Evolutionary conservation across 2,888 invertebrate species (phyloP), one percentile per base, ranked within the genome.

Genomic region (Nycteola revayana): DNA sequence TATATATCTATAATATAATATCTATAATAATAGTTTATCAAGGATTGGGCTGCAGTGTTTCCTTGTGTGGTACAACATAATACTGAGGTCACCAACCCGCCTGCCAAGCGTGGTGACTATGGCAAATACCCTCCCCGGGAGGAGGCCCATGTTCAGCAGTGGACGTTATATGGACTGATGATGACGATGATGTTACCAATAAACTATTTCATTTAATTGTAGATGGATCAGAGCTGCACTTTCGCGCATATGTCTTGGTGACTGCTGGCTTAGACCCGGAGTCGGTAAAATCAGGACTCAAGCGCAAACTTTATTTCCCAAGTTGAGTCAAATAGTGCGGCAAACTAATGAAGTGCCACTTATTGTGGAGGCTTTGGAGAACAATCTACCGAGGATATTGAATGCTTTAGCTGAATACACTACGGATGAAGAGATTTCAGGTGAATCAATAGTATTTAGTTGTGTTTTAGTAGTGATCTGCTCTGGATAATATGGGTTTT

Each of bases 201-300:
- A n/a, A n/a, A n/a, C n/a, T n/a, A n/a, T n/a, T n/a, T n/a, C n/a
- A n/a, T n/a, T n/a, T 11, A 6, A 8, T n/a, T 22, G 8, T 28
- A 89, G 89, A 76, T 89, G 89, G 89, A 79, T 86, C 9, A 69
- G 89, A n/a, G 87, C 89, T 20, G 82, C 84, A 0, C 56, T 89
- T 0, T 70, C 81, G 0, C 78, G 89, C 0, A 75, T 89, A 3
- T 89, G 85, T 36, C 75, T 89, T 0, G 89, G 89, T 1, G 80
- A 84, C 0, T 71, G 75, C 45, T 89, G 89, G 89, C 67, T 89
- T 0, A 74, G 88, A 0, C 88, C 89, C 0, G 88, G 89, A 0
- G 75, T 80, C 0, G 88, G 89, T 22, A 88, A 85, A 49, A 89
- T 89, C 27, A 59, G 89, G 1, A 75, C 74, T 0, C 89, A 89